Evolutionary conservation across 2,888 invertebrate genomes (phyloP).

Genomic region (Trissolcus brochymenae): DNA sequence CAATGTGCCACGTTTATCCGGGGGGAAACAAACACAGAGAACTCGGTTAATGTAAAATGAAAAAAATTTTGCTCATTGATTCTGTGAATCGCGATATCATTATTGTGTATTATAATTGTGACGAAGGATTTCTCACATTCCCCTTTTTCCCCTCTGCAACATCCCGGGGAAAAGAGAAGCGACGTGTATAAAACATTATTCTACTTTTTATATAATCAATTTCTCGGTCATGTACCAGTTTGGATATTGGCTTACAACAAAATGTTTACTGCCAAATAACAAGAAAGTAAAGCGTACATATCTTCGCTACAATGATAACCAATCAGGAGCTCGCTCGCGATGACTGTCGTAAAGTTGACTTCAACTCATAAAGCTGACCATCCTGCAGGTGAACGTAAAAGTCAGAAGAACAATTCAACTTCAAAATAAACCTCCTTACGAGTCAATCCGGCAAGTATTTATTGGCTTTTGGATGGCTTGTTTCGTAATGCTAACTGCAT

Average conservation of each 20-base stretch:
- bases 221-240: too few species aligned
- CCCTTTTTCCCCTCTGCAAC: too few species aligned
- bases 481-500: constrained; percentile 29
- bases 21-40: too few species aligned
- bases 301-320: constrained; percentile 19
- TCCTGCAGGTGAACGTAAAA: constrained; percentile 22
- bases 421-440: constrained; percentile 30
- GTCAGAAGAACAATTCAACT: constrained; percentile 18
- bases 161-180: too few species aligned
- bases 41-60: too few species aligned
- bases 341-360: constrained; percentile 21
- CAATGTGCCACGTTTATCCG: too few species aligned
- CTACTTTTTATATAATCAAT: too few species aligned
- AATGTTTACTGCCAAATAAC: constrained; percentile 1
- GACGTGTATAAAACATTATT: too few species aligned
- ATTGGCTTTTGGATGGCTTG: constrained; percentile 6
- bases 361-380: constrained; percentile 20
- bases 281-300: neutral
- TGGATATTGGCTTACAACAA: constrained; percentile 12
- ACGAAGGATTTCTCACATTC: too few species aligned
- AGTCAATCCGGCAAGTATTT: constrained; percentile 36
- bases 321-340: constrained; percentile 1
- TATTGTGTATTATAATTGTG: too few species aligned
- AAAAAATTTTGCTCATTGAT: constrained; percentile 50
- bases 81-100: too few species aligned